Conservation (phyloP, 2,888 invertebrate genomes). For the Gastrophysa polygoni region DNA sequence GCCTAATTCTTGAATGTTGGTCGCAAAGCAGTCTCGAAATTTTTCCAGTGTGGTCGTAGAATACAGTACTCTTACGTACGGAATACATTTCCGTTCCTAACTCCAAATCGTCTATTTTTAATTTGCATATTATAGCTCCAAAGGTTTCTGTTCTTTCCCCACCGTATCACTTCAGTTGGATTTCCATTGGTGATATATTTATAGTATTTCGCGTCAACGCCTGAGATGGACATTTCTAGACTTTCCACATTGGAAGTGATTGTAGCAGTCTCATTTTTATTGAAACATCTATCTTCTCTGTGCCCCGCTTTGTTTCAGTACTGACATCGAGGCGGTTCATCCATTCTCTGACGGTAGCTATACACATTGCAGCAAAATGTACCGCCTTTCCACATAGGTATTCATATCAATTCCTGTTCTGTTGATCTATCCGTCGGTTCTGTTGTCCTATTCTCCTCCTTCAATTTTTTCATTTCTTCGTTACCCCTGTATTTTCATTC, state of each 20-base stretch:
- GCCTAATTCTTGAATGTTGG: background rate
- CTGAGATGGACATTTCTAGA: background rate
- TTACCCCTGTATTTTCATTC: background rate
- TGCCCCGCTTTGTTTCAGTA: background rate
- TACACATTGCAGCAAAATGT: background rate
- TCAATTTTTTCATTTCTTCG: background rate
- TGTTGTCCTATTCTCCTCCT: background rate
- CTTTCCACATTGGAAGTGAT: background rate
- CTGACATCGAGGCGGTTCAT: no score
- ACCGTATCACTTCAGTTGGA: background rate
- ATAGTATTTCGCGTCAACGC: background rate
- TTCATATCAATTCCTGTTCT: background rate
- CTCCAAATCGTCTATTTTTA: background rate
- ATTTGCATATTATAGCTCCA: background rate
- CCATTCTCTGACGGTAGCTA: background rate
- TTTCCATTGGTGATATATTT: background rate
- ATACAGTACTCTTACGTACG: background rate
- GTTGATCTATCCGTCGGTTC: background rate
- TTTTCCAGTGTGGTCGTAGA: background rate
- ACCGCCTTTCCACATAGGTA: background rate
- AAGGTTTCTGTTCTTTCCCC: background rate
- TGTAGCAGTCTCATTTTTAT: no score
- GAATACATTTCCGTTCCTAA: background rate
- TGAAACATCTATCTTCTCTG: background rate
- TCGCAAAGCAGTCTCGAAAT: constrained; percentile 1